Conservation (phyloP, 92 coral and sea anemone species). For the Parazoanthus darwini region DNA sequence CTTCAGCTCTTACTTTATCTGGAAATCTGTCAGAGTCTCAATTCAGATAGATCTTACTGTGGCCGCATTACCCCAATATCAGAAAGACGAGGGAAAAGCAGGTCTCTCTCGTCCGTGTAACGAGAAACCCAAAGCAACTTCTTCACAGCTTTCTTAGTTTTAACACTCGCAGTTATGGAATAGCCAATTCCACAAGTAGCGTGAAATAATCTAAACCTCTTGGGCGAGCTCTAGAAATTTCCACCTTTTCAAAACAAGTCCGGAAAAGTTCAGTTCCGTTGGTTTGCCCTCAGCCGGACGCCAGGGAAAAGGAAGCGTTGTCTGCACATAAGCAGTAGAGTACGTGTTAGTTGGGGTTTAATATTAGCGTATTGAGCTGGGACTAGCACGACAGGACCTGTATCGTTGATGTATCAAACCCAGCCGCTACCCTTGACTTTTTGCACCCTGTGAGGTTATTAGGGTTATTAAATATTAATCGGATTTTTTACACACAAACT, state of each 20-base stretch:
- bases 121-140: not conserved
- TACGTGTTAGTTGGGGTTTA: not conserved
- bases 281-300: not conserved
- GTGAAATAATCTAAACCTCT: not conserved
- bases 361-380: not conserved
- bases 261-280: not conserved
- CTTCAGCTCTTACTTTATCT: not conserved
- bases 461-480: not conserved
- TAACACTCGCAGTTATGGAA: not conserved
- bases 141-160: not conserved
- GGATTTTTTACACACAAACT: not conserved
- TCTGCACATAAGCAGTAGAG: not conserved
- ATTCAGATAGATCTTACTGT: not conserved
- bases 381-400: not conserved
- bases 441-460: not conserved
- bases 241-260: not conserved
- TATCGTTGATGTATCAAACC: conserved; percentile 7
- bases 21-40: not conserved
- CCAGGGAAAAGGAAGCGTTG: not conserved
- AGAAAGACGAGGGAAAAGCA: not conserved
- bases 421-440: not conserved
- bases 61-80: not conserved
- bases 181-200: not conserved
- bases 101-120: not conserved
- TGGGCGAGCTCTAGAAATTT: conserved; percentile 8